Conservation (phyloP, 2,888 invertebrate genomes). For the Caenorhabditis virilis region DNA sequence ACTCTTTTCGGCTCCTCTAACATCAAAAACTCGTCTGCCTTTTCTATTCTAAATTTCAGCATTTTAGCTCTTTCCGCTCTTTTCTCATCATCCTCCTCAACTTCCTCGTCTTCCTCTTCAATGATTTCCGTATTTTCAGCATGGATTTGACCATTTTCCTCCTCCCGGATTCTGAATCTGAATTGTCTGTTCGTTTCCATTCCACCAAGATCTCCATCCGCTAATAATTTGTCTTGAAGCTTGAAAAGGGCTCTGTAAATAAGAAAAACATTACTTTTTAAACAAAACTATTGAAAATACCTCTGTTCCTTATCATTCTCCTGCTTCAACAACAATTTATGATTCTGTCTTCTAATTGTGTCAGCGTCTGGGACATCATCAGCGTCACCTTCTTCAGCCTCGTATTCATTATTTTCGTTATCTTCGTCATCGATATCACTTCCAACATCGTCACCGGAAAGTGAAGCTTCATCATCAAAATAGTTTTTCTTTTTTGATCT, state of each 20-base stretch:
- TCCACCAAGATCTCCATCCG: slow-evolving; percentile 55
- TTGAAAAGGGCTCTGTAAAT: slow-evolving; percentile 42
- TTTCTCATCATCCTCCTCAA: slow-evolving; percentile 26
- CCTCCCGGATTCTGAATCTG: slow-evolving; percentile 49
- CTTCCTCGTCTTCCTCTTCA: slow-evolving; percentile 30
- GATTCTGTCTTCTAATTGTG: slow-evolving; percentile 50
- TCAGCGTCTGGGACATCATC: slow-evolving; percentile 54
- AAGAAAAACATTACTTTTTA: background rate
- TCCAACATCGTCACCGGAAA: slow-evolving; percentile 64
- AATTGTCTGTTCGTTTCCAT: slow-evolving; percentile 55
- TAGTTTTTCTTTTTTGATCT: slow-evolving; percentile 42
- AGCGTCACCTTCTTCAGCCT: slow-evolving; percentile 53
- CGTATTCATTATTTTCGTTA: slow-evolving; percentile 51
- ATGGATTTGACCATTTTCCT: background rate
- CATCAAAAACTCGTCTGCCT: slow-evolving; percentile 13
- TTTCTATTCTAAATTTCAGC: slow-evolving; percentile 27
- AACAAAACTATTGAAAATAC: slow-evolving; percentile 8
- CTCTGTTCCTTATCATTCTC: slow-evolving; percentile 48
- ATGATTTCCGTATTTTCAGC: slow-evolving; percentile 13
- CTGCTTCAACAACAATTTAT: slow-evolving; percentile 52
- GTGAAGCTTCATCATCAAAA: slow-evolving; percentile 64
- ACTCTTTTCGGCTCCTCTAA: slow-evolving; percentile 7
- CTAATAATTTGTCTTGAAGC: slow-evolving; percentile 57
- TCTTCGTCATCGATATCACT: slow-evolving; percentile 55
- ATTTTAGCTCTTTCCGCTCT: slow-evolving; percentile 27